phyloP scores from a whole-genome alignment of 2,888 invertebrate species.

The Cryptus armator region DNA sequence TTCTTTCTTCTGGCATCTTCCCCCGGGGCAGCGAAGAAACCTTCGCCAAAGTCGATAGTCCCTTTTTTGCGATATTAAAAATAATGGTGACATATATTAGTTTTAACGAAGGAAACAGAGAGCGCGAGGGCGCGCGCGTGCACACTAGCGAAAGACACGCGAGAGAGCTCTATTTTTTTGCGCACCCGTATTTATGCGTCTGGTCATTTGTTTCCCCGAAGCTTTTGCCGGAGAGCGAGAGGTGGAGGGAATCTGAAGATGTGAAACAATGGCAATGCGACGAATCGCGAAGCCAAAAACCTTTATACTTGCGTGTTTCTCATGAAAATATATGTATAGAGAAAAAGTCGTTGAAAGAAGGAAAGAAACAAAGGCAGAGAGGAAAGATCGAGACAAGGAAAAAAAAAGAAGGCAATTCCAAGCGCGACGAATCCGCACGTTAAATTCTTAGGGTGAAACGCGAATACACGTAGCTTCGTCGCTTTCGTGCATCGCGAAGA shows the following conservation, averaged over 20 bases:
- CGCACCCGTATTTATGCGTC: slow-evolving; percentile 76
- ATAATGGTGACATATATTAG: slow-evolving; percentile 83
- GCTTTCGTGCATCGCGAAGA: slow-evolving; percentile 36
- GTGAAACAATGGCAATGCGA: slow-evolving; percentile 77
- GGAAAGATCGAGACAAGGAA: slow-evolving; percentile 32
- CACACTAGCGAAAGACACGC: slow-evolving; percentile 19
- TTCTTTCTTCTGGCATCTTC: slow-evolving; percentile 59
- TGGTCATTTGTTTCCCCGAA: slow-evolving; percentile 80
- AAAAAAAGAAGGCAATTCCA: slow-evolving; percentile 56
- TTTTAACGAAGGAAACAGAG: slow-evolving; percentile 81
- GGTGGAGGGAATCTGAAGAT: slow-evolving; percentile 31
- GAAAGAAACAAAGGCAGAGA: slow-evolving; percentile 23
- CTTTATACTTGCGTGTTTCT: slow-evolving; percentile 61
- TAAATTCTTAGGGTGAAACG: slow-evolving; percentile 52
- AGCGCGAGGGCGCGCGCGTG: slow-evolving; percentile 19
- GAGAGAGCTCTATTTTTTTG: slow-evolving; percentile 72
- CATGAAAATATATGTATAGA: slow-evolving; percentile 60
- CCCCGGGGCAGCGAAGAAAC: slow-evolving; percentile 33
- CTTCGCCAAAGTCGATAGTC: slow-evolving; percentile 23
- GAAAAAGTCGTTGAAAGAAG: slow-evolving; percentile 32
- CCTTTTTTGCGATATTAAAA: slow-evolving; percentile 80
- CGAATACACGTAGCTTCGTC: slow-evolving; percentile 30
- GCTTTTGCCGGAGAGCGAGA: slow-evolving; percentile 42
- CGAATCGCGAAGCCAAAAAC: slow-evolving; percentile 54
- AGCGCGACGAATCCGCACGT: slow-evolving; percentile 28